Base-by-base conservation (phyloP, 2,888 invertebrate species). In the Zeuzera pyrina region DNA sequence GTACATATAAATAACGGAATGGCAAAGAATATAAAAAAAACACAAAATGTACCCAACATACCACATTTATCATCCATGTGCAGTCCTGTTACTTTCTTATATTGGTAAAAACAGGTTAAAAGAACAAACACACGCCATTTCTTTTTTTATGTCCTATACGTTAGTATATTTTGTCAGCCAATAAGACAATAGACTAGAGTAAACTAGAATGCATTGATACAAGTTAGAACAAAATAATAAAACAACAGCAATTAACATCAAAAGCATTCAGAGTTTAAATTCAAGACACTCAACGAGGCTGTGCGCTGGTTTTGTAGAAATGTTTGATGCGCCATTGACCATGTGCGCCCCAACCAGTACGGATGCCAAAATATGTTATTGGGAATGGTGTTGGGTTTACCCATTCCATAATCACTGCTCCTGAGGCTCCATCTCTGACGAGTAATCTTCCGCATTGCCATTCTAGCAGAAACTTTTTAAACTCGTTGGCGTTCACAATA, bases 281-380 rank as follows among this genome's bases (percentile, higher is more conserved):
- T 35, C 55, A 40, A 37, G 53, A 49, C 51, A 81, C 79, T 81
- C 78, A 81, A 83, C 81, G 69, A 42, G 52, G 53, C 41, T 57
- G 61, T 8, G 42, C 42, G 44, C 55, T 59, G 33, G 47, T 33
- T 34, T 41, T 46, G 52, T 48, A 42, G 68, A 65, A 83, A 49
- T 81, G 76, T 23, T 41, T 43, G 50, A 89, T 77, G 47, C 84
- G 85, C 89, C 89, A 90, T 40, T 84, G 72, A 38, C 89, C 89
- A 37, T 84, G 77, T 15, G 89, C 86, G 34, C 89, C 89, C 85
- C 87, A 89, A 36, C 79, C 86, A 8, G 88, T 88, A 36, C 89
- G 84, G 36, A 89, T 81, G 27, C 88, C 89, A 53, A 88, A 85
- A 69, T 87, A 85, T 35, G 85, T 84, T 33, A 89, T 63, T 28